These are phyloP conservation scores for Caenorhabditis elegans DNA, from an alignment of 1,140 invertebrate species.

Conservation along the genomic window DNA sequence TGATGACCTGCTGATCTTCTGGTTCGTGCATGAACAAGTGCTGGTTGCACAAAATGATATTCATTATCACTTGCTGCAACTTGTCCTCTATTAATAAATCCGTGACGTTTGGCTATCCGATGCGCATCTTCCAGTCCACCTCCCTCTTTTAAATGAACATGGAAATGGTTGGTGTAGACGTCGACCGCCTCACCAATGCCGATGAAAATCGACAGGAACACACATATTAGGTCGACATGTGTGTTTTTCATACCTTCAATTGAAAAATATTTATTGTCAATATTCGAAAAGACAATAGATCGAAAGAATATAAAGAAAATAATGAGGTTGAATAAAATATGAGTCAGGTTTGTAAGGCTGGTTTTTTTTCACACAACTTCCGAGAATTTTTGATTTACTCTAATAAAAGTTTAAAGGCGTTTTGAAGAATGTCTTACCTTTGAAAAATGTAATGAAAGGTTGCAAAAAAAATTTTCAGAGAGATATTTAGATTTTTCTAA, in stretches of 20 bases:
- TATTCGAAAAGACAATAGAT: no score
- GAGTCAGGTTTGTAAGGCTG: no score
- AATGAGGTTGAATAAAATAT: no score
- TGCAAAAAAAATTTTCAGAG: no score
- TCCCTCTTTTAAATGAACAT: constrained; percentile 61
- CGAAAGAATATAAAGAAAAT: no score
- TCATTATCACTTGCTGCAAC: constrained; percentile 64
- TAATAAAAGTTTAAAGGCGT: no score
- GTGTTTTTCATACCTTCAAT: constrained; percentile 33
- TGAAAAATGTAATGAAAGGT: no score
- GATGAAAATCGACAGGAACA: constrained; percentile 24
- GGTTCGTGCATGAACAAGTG: constrained; percentile 63
- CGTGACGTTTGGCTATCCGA: constrained; percentile 62
- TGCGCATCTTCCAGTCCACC: constrained; percentile 62
- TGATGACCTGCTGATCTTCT: constrained; percentile 64
- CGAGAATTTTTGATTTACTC: no score
- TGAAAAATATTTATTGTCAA: not conserved
- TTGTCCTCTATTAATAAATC: constrained; percentile 66
- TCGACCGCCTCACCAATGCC: constrained; percentile 44
- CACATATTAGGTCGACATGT: constrained; percentile 31
- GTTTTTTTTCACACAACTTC: no score
- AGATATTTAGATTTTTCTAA: no score
- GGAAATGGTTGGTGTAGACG: constrained; percentile 66
- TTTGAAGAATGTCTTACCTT: no score
- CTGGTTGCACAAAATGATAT: constrained; percentile 65